Evolutionary conservation across 92 coral and sea anemone genomes (phyloP).

Genomic region (Epizoanthus illoricatus): DNA sequence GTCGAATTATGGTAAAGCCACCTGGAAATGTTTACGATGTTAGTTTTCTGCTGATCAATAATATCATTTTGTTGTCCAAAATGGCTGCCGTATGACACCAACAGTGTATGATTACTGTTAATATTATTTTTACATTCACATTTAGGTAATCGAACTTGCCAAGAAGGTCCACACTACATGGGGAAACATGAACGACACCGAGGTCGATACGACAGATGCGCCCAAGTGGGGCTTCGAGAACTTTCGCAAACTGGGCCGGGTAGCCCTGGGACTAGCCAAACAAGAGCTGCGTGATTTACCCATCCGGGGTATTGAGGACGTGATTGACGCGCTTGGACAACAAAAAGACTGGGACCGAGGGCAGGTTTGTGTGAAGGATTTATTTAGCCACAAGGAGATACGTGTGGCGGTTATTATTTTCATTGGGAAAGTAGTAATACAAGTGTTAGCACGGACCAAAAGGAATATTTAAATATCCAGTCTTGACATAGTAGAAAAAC

Average conservation of each 20-base stretch:
- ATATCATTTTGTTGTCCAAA: no score
- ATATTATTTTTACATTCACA: no score
- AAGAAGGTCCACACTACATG: constrained; percentile 78
- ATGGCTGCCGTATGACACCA: no score
- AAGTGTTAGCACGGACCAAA: no score
- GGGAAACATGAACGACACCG: constrained; percentile 89
- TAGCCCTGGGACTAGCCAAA: constrained; percentile 89
- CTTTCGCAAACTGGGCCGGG: constrained; percentile 81
- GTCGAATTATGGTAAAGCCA: no score
- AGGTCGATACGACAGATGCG: constrained; percentile 61
- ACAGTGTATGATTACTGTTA: no score
- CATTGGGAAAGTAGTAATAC: no score
- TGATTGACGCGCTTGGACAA: constrained; percentile 82
- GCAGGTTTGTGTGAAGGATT: constrained; percentile 56
- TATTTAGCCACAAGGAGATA: not conserved
- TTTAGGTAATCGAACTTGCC: constrained; percentile 71
- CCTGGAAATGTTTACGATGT: no score
- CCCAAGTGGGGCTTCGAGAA: constrained; percentile 95
- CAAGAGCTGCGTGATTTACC: constrained; percentile 86
- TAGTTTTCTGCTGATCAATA: no score
- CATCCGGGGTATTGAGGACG: constrained; percentile 95
- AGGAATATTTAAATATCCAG: not conserved
- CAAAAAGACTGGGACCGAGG: constrained; percentile 96
- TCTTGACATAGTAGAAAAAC: not conserved
- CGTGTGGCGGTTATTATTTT: not conserved